Base-by-base conservation (phyloP, 2,797 vertebrate genomes). In the Glossophaga mutica region DNA sequence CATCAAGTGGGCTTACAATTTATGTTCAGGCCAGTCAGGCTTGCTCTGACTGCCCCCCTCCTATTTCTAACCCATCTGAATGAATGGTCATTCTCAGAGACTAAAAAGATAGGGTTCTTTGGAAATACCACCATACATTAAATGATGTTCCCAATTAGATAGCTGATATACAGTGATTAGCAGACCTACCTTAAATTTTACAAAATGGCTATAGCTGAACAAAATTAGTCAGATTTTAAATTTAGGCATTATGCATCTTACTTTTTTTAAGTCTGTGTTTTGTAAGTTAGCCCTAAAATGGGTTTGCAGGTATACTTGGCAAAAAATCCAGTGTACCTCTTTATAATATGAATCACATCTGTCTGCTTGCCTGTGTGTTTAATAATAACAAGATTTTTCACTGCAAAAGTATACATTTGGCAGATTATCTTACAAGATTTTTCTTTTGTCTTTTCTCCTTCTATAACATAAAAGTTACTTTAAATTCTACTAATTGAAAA, bases 401-500 rank as follows among this genome's bases (percentile, higher is more conserved):
- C 44, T 67, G 15, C 8, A 34, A 95, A 95, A 70, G 76, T 65
- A 91, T 2, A 74, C 12, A 83, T 39, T 90, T 90, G 39, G 34
- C 39, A 95, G 32, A 62, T 19, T 70, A 22, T 48, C 94, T 94
- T 46, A 62, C 67, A 57, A 78, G 5, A 52, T 18, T 77, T 77
- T 90, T 52, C 89, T 79, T 83, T 87, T 95, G 10, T 48, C 29
- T 90, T 96, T 78, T 84, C 77, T 70, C 16, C 74, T 48, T 84
- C 55, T 16, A 22, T 73, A 87, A 73, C 48, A 70, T 39, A 46
- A 83, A 94, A 73, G 82, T 79, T 50, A 90, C 74, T 91, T 93
- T 86, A 70, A 94, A 92, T 86, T 77, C 57, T 65, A 96, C 55
- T 97, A 91, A 92, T 29, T 94, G n/a, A 91, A 97, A 97, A 95